Conservation (phyloP, 1,140 invertebrate species). For the Drosophila paulistorum region DNA sequence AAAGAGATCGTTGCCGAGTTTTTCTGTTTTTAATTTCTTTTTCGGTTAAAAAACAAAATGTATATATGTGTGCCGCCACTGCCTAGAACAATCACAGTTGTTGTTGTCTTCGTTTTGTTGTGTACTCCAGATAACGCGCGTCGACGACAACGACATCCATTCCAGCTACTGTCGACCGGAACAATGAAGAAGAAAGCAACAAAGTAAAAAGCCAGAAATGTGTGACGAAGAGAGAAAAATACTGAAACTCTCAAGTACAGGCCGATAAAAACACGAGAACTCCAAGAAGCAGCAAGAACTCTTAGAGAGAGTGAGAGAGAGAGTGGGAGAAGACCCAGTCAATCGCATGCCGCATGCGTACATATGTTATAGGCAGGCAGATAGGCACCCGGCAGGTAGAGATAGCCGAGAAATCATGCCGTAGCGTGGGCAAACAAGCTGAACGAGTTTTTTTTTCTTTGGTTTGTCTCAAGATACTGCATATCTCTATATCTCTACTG, state of each 20-base stretch:
- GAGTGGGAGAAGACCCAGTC: constrained; percentile 15
- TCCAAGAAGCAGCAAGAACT: constrained; percentile 33
- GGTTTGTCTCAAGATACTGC: constrained; percentile 31
- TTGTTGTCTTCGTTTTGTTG: constrained; percentile 8
- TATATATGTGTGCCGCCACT: constrained; percentile 23
- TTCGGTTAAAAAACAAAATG: constrained; percentile 14
- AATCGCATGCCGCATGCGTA: constrained; percentile 52
- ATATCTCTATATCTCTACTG: constrained; percentile 45
- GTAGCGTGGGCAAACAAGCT: constrained; percentile 67
- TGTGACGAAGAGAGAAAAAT: constrained; percentile 44
- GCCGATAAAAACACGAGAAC: constrained; percentile 62
- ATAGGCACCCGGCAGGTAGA: constrained; percentile 25
- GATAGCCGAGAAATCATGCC: constrained; percentile 7
- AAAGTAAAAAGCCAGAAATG: constrained; percentile 60
- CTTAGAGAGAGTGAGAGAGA: constrained; percentile 8
- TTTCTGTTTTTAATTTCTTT: constrained; percentile 50
- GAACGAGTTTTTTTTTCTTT: constrained; percentile 58
- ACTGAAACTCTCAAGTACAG: constrained; percentile 45
- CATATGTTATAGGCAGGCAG: constrained; percentile 38
- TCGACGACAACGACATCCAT: constrained; percentile 46
- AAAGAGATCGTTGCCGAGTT: constrained; percentile 35
- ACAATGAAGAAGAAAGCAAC: constrained; percentile 70
- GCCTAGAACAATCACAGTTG: constrained; percentile 21
- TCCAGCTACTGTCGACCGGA: constrained; percentile 61
- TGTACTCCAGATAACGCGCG: constrained; percentile 72